Conservation (phyloP, 2,888 invertebrate species). For the Pammene fasciana region DNA sequence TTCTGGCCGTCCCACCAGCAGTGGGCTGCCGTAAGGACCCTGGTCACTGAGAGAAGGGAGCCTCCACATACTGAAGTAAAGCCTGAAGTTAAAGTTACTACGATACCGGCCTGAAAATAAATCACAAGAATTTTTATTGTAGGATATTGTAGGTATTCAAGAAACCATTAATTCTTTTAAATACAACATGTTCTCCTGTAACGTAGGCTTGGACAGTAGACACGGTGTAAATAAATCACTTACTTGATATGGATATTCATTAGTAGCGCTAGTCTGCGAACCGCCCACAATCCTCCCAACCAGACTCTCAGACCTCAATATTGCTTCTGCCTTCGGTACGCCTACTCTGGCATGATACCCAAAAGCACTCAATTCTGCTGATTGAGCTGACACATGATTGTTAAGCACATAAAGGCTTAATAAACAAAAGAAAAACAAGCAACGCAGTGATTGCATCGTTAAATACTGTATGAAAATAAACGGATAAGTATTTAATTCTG, state of each 20-base stretch:
- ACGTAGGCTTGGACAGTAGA: too few species aligned
- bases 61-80: slow-evolving; percentile 72
- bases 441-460: too few species aligned
- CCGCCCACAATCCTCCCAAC: slow-evolving; percentile 33
- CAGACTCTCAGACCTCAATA: slow-evolving; percentile 20
- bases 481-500: too few species aligned
- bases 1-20: slow-evolving; percentile 74
- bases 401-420: neutral
- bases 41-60: slow-evolving; percentile 62
- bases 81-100: slow-evolving; percentile 60
- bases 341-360: slow-evolving; percentile 29
- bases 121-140: too few species aligned
- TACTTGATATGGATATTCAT: slow-evolving; percentile 34
- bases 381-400: neutral
- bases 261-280: slow-evolving; percentile 9
- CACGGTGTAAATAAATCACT: neutral
- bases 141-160: too few species aligned
- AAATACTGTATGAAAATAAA: too few species aligned
- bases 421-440: slow-evolving; percentile 11
- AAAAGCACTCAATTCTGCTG: slow-evolving; percentile 10
- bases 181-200: too few species aligned
- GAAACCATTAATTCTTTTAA: too few species aligned
- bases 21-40: slow-evolving; percentile 72
- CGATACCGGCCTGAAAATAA: slow-evolving; percentile 64
- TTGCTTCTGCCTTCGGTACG: slow-evolving; percentile 4